Base-by-base conservation (phyloP, 2,113 vertebrate species). In the Tyto alba region DNA sequence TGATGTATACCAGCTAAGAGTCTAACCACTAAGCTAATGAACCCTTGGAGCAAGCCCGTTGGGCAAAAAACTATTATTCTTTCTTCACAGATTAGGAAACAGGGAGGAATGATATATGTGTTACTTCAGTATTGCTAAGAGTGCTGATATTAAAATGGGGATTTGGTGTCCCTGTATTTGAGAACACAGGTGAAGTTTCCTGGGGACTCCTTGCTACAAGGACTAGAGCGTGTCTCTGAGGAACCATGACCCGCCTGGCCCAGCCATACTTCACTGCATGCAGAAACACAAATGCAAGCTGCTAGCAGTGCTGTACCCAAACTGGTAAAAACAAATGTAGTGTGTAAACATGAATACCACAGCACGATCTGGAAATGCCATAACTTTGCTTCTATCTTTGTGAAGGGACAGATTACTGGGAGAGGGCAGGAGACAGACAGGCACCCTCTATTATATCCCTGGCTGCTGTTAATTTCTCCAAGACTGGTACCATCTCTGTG, bases 181-280 rank as follows among this genome's bases (percentile, higher is more conserved):
- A 91, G 55, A 91, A 47, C 11, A 40, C 3, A 53, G 34, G 36
- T 2, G 4, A 78, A 67, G 34, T 86, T 90, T 88, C 63, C n/a
- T 60, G 40, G 26, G 19, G 26, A 50, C 29, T 68, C 27, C n/a
- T 59, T 43, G 12, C 53, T 69, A 41, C 30, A 29, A 23, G 14
- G 19, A 30, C 48, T 45, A 11, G 25, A 69, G 11, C 1, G 1
- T n/a, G 22, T 10, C 40, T 29, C 62, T 57, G 75, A 73, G 71
- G 71, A 64, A 4, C 5, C 1, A 1, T 32, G 48, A 50, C 45
- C 68, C 1, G 0, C 17, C 75, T 25, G 17, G 25, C 47, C 60
- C 40, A 25, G 38, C 21, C 6, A 0, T 66, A 47, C 43, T 67
- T 52, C 36, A 16, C 19, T 23, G 36, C 41, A 10, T 25, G 20